Conservation (phyloP, 2,797 vertebrate genomes). For the Pangasius djambal region DNA sequence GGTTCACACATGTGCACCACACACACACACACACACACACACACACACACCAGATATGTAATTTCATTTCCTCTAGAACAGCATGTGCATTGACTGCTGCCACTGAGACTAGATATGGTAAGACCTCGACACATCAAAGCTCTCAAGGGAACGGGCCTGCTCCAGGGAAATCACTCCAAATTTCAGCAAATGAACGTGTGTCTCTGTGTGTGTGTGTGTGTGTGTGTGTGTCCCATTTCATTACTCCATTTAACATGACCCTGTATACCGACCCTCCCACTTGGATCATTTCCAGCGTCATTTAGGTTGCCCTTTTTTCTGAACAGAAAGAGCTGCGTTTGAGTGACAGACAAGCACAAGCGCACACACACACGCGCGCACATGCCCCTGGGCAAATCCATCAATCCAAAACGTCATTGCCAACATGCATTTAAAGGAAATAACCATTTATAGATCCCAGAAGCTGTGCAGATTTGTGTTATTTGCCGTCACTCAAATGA, state of each 20-base stretch:
- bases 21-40: slow-evolving; percentile 5
- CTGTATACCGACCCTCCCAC: slow-evolving; percentile 9
- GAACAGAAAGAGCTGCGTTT: background rate
- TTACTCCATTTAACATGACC: slow-evolving; percentile 39
- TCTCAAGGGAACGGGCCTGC: slow-evolving; percentile 17
- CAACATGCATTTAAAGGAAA: slow-evolving; percentile 15
- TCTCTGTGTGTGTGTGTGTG: slow-evolving; percentile 14
- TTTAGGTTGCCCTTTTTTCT: background rate
- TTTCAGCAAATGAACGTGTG: slow-evolving; percentile 31
- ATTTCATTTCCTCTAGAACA: slow-evolving; percentile 41
- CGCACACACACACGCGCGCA: background rate
- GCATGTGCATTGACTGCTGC: slow-evolving; percentile 19
- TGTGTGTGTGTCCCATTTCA: slow-evolving; percentile 20
- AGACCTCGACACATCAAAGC: slow-evolving; percentile 38
- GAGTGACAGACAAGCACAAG: background rate
- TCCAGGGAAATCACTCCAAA: slow-evolving; percentile 41
- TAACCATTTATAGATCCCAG: slow-evolving; percentile 8
- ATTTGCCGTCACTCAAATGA: slow-evolving; percentile 3
- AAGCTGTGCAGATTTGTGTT: slow-evolving; percentile 9
- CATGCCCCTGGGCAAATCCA: background rate
- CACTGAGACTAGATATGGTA: slow-evolving; percentile 29
- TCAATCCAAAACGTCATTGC: background rate
- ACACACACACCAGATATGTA: slow-evolving; percentile 20
- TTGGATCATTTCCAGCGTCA: slow-evolving; percentile 11
- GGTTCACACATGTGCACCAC: background rate